Conservation (phyloP, 2,113 vertebrate species). For the Sinosuthora webbiana region DNA sequence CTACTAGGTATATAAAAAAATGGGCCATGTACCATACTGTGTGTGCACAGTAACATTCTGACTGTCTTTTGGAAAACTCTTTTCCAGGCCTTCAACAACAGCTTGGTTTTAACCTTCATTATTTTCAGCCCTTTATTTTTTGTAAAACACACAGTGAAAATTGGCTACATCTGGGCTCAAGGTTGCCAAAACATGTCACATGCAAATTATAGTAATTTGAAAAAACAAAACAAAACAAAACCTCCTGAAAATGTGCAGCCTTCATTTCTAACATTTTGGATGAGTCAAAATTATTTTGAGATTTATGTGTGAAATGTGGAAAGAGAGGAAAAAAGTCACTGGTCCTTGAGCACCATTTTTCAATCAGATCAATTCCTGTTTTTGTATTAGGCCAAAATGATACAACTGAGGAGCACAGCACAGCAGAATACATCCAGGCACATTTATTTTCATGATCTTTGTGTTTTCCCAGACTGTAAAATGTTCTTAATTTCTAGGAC, state of each 20-base stretch:
- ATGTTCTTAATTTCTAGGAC: not conserved
- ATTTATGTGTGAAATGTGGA: not conserved
- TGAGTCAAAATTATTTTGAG: not conserved
- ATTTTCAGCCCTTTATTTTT: not conserved
- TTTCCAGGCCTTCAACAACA: not conserved
- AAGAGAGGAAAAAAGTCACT: not conserved
- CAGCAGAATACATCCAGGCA: not conserved
- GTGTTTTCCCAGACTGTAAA: not conserved
- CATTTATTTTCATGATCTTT: not conserved
- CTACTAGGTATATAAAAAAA: not conserved
- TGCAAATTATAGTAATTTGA: not conserved
- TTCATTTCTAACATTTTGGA: not conserved
- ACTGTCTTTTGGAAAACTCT: not conserved
- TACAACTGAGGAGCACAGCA: not conserved
- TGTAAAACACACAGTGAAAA: not conserved
- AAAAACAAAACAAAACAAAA: not conserved
- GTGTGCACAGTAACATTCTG: not conserved
- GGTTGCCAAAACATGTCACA: not conserved
- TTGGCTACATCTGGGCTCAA: not conserved
- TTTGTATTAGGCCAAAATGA: not conserved
- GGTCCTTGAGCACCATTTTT: not conserved
- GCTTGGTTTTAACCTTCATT: not conserved
- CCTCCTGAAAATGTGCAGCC: not conserved
- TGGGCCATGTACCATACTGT: not conserved
- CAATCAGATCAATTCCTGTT: not conserved